Percentiles rank a stretch among this genome's conserved stretches.
phyloP scores from a whole-genome alignment of 2,797 vertebrate genomes.

The Macroramphosus scolopax region DNA sequence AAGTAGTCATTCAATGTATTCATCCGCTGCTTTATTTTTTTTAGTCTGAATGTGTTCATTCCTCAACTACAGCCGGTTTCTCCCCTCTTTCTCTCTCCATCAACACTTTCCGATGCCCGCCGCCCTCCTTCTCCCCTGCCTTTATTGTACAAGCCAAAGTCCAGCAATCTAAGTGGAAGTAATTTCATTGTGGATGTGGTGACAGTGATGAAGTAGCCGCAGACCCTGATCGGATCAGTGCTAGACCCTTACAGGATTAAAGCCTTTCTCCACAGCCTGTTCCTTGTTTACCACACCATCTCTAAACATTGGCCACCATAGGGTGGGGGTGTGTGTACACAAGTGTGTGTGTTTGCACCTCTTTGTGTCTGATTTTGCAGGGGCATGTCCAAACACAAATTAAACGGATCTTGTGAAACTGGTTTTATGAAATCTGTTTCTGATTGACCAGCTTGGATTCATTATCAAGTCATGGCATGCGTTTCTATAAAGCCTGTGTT shows the following conservation, averaged over 20 bases:
- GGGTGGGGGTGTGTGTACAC: slow-evolving; percentile 4
- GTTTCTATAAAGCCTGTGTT: slow-evolving; percentile 26
- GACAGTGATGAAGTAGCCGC: slow-evolving; percentile 78
- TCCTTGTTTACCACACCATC: slow-evolving; percentile 56
- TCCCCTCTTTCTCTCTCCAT: not conserved
- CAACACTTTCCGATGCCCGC: slow-evolving; percentile 5
- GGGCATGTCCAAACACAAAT: slow-evolving; percentile 22
- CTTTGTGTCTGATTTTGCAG: slow-evolving; percentile 15
- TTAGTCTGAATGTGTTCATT: not conserved
- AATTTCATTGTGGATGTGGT: slow-evolving; percentile 72
- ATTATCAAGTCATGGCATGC: slow-evolving; percentile 21
- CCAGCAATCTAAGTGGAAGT: slow-evolving; percentile 55
- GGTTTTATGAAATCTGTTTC: slow-evolving; percentile 25
- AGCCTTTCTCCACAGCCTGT: slow-evolving; percentile 56
- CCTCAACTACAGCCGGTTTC: slow-evolving; percentile 1
- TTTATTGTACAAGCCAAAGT: slow-evolving; percentile 42
- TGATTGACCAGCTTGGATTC: slow-evolving; percentile 15
- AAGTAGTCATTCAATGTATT: too few species aligned
- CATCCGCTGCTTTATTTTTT: not conserved
- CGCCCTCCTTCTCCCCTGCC: not conserved
- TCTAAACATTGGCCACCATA: slow-evolving; percentile 43
- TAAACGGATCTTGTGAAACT: slow-evolving; percentile 20
- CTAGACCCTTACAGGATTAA: slow-evolving; percentile 72
- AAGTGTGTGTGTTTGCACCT: slow-evolving; percentile 5
- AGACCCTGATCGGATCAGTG: slow-evolving; percentile 72